Evolutionary conservation across 1,140 invertebrate species (phyloP).

Genomic region (Palaemon carinicauda): DNA sequence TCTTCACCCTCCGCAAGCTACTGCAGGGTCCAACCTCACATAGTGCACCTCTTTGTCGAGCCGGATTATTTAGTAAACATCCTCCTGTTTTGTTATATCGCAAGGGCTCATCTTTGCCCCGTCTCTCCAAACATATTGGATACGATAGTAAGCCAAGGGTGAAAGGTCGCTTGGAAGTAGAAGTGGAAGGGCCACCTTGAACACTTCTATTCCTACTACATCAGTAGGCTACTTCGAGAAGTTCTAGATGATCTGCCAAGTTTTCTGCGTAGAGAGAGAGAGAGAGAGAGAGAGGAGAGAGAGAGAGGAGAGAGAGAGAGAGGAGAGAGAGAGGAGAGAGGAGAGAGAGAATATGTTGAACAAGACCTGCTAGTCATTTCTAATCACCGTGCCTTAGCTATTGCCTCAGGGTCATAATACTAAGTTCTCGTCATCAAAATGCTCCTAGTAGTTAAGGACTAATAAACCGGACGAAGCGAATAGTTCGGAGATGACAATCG

Average conservation of each 20-base stretch:
- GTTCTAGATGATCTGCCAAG: no score
- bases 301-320: not conserved
- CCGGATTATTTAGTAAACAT: slow-evolving; percentile 43
- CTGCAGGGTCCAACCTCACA: not conserved
- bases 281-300: not conserved
- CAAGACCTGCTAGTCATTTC: not conserved
- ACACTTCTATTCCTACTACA: no score
- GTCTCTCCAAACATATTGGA: not conserved
- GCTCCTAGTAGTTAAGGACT: no score
- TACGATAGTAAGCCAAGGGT: no score
- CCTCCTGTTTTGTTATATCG: slow-evolving; percentile 28
- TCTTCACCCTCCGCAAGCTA: not conserved
- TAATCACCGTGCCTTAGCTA: not conserved
- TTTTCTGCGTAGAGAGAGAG: not conserved
- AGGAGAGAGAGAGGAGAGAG: not conserved
- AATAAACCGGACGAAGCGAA: no score
- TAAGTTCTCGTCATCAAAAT: no score
- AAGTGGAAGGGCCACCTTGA: no score
- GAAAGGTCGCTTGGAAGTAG: no score
- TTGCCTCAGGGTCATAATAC: not conserved
- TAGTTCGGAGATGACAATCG: no score
- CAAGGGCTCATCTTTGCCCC: not conserved
- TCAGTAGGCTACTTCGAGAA: no score
- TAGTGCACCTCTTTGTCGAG: slow-evolving; percentile 21
- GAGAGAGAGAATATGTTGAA: not conserved